Conservation (phyloP, 2,113 vertebrate genomes). For the Ifrita kowaldi region DNA sequence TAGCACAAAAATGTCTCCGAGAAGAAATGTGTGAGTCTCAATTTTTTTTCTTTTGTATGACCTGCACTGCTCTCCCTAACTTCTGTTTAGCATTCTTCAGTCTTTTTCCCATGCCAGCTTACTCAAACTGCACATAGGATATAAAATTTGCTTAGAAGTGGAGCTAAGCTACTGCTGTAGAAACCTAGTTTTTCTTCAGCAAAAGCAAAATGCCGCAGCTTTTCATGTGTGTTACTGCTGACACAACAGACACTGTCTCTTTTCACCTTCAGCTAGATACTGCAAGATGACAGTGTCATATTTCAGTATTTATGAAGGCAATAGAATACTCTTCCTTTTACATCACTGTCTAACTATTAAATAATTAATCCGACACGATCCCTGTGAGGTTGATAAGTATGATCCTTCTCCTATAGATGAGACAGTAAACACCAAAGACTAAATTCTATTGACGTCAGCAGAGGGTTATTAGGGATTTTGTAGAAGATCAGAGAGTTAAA, state of each 20-base stretch:
- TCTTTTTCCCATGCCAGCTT: not conserved
- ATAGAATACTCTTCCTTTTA: not conserved
- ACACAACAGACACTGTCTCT: not conserved
- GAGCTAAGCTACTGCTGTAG: not conserved
- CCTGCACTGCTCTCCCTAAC: not conserved
- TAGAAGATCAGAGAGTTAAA: not conserved
- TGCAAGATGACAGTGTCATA: not conserved
- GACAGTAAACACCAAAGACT: not conserved
- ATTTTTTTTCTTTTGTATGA: not conserved
- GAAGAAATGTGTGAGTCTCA: not conserved
- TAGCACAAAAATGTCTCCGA: not conserved
- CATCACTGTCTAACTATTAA: not conserved
- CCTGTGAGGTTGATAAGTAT: not conserved
- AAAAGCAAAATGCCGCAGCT: not conserved
- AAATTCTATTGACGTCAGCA: constrained; percentile 9
- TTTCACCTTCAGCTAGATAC: not conserved
- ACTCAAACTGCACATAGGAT: not conserved
- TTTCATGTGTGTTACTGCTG: not conserved
- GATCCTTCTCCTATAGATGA: not conserved
- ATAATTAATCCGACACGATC: constrained; percentile 7
- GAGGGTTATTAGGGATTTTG: not conserved
- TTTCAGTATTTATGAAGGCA: not conserved
- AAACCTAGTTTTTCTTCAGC: not conserved
- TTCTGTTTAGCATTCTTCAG: not conserved
- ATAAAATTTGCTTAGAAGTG: not conserved